These are phyloP conservation scores for Leptopterna dolabrata DNA, from an alignment of 2,888 invertebrate species.

Conservation along the genomic window DNA sequence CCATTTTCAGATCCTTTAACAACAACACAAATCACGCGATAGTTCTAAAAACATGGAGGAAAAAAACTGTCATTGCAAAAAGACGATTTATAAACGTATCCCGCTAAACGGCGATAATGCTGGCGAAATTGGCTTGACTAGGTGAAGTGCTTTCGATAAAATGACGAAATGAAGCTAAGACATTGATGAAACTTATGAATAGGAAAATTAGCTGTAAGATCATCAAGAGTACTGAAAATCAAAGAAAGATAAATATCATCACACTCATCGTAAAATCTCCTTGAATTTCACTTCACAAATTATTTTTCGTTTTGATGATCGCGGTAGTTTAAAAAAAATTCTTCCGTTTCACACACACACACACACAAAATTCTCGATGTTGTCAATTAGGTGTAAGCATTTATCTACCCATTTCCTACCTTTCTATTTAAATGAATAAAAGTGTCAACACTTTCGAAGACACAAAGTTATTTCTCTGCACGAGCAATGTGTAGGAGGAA, in stretches of 20 bases:
- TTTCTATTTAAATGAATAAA: not conserved
- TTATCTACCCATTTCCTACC: slow-evolving; percentile 11
- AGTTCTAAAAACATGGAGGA: too few relatives aligned
- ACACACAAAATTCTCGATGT: slow-evolving; percentile 22
- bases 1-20: too few relatives aligned
- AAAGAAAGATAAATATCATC: not conserved
- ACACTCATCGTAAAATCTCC: not conserved
- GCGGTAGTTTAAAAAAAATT: slow-evolving; percentile 8
- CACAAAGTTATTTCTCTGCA: not conserved
- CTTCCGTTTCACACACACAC: not conserved
- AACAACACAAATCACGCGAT: too few relatives aligned
- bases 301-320: not conserved
- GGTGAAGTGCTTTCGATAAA: not conserved
- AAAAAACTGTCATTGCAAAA: too few relatives aligned
- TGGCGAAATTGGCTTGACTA: not conserved
- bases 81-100: too few relatives aligned
- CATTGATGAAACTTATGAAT: not conserved
- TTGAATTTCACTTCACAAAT: not conserved
- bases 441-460: not conserved
- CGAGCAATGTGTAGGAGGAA: not conserved
- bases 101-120: too few relatives aligned
- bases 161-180: not conserved
- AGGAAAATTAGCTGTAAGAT: not conserved
- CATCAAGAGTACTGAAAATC: not conserved
- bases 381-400: slow-evolving; percentile 53